Evolutionary conservation across 1,140 invertebrate species (phyloP), one percentile per base, ranked within the genome.

Genomic region (Musca domestica): DNA sequence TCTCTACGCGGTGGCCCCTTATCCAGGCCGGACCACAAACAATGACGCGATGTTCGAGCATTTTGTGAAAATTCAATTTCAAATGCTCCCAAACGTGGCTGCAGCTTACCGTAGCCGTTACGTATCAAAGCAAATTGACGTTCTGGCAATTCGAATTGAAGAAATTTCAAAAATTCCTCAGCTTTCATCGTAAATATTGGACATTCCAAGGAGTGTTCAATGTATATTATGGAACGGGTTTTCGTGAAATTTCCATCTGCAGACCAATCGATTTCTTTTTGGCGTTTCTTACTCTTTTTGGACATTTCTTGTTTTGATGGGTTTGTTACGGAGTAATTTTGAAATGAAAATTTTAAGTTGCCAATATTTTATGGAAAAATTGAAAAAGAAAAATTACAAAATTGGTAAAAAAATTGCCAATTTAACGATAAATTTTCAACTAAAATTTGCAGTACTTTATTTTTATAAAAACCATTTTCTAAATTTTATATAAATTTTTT

Each of bases 181-280:
- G 78, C 76, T 51, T 80, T 80, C 0, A 64, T 72, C 30, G 70
- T 54, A 23, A 80, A 80, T 20, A 80, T 80, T 41, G 78, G 76
- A 10, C 78, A 80, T 52, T 80, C 78, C 27, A 46, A 19, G 27
- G 77, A 76, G 56, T 80, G 78, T 41, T 80, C 78, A 0, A 80
- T 76, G 47, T 71, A 75, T 41, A 80, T 70, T 22, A 80, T 77
- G 14, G 72, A 73, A 10, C 78, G 78, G 3, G 74, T 74, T 58
- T 80, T 80, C 15, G 64, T 48, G 61, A 80, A 80, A 48, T 74
- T 20, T 46, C 74, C 78, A 2, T 80, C 78, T 4, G 23, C 51
- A 2, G 72, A 64, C 78, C 78, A 80, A 52, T 80, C 76, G 5
- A 77, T 67, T 9, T 74, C 71, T 46, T 74, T 74, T 5, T 22